Evolutionary conservation across 2,797 vertebrate species (phyloP), one percentile per base, ranked within the genome.

Genomic region (Chelon labrosus): DNA sequence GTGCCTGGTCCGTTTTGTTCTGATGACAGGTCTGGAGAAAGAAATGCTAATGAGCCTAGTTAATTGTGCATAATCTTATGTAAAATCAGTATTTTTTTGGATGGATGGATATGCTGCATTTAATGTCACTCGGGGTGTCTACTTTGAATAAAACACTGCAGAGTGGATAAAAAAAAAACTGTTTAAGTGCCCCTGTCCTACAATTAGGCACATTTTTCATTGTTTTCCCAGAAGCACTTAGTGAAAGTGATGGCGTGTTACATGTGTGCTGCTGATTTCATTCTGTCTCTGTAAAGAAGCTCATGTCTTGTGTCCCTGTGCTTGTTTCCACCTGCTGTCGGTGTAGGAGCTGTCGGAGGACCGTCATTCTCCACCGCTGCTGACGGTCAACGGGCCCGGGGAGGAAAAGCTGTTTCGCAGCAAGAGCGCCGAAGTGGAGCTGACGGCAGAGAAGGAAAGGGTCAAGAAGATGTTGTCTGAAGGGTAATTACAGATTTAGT

Each of bases 401-500:
- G 97, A 98, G 51, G 97, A 98, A 1, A 99, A 98, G 56, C 83
- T 98, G 2, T 96, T 97, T 87, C 96, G 97, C 31, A 98, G 97
- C 83, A 96, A 97, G 84, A 99, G 97, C 1, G 96, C 97, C 0
- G 98, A 99, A 1, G 93, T 95, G 54, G 96, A 98, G 70, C 93
- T 95, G 25, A 92, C 92, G 0, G 89, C 89, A 0, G 97, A 98
- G 88, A 96, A 96, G 58, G 97, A 98, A 85, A 86, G 94, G 61
- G 95, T 99, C 61, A 98, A 97, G 92, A 98, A 99, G 94, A 98
- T 99, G 96, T 88, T 97, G 50, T 98, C 98, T 0, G 97, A 99
- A 92, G 97, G 97, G 98, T 99, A 94, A 92, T 12, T n/a, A 69
- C 10, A 4, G n/a, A 27, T 9, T 53, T 35, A 50, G 10, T 68